phyloP scores from a whole-genome alignment of 2,888 invertebrate genomes.

The Desoria tigrina region DNA sequence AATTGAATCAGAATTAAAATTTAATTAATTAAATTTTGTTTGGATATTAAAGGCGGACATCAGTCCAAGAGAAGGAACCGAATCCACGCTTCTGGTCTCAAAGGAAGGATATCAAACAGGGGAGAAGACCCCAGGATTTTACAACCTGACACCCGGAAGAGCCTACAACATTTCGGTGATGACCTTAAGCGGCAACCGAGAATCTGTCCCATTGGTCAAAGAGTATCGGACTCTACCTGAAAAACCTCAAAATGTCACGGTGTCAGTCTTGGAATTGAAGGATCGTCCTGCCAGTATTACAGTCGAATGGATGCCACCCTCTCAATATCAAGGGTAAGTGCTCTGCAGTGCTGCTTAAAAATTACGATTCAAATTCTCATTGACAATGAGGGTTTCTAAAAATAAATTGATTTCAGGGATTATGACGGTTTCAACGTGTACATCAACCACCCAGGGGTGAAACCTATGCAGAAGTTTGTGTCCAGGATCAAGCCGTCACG shows the following conservation, averaged over 20 bases:
- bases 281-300: slow-evolving; percentile 30
- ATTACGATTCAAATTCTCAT: too few relatives aligned
- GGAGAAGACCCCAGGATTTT: slow-evolving; percentile 40
- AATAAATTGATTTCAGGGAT: slow-evolving; percentile 29
- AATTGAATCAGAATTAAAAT: neutral
- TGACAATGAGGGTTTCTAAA: too few relatives aligned
- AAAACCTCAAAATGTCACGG: slow-evolving; percentile 31
- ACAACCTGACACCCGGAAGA: slow-evolving; percentile 34
- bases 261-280: slow-evolving; percentile 33
- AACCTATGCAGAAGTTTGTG: slow-evolving; percentile 43
- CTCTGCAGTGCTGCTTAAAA: too few relatives aligned
- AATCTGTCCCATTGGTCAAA: slow-evolving; percentile 30
- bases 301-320: slow-evolving; percentile 40
- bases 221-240: slow-evolving; percentile 42
- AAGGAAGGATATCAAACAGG: slow-evolving; percentile 42
- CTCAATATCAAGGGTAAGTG: slow-evolving; percentile 34
- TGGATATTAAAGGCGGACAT: slow-evolving; percentile 29
- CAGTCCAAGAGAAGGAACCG: slow-evolving; percentile 31
- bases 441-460: slow-evolving; percentile 34
- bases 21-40: neutral
- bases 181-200: slow-evolving; percentile 32
- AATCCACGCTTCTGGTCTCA: slow-evolving; percentile 32
- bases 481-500: slow-evolving; percentile 37
- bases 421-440: slow-evolving; percentile 40
- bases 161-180: slow-evolving; percentile 43